phyloP scores from a whole-genome alignment of 2,797 vertebrate genomes.

The Erpetoichthys calabaricus region DNA sequence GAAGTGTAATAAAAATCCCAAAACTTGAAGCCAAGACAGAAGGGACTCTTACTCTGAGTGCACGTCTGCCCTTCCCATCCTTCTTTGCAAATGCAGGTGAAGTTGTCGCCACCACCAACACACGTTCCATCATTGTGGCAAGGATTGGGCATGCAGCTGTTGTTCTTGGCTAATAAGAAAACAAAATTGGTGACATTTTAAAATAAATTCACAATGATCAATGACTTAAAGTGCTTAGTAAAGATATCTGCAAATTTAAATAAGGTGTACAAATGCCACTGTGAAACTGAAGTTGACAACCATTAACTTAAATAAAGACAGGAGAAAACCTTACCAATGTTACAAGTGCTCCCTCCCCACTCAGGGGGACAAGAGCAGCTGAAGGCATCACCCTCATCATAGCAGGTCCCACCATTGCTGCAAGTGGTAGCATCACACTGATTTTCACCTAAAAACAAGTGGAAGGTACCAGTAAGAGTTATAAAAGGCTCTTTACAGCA shows the following conservation, averaged over 20 bases:
- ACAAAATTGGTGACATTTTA: neutral
- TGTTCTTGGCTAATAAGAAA: conserved; percentile 63
- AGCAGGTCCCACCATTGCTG: conserved; percentile 79
- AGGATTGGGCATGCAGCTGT: conserved; percentile 76
- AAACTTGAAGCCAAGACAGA: conserved; percentile 2
- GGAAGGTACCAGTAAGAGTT: neutral
- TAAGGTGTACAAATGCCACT: too few species aligned
- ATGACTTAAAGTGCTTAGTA: too few species aligned
- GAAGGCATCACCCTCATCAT: conserved; percentile 77
- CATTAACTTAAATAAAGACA: too few species aligned
- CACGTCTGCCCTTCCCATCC: conserved; percentile 86
- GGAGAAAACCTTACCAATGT: conserved; percentile 53
- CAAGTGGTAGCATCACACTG: conserved; percentile 83
- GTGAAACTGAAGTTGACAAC: too few species aligned
- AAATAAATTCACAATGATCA: too few species aligned
- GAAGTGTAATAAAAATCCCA: too few species aligned
- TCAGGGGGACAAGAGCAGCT: conserved; percentile 69
- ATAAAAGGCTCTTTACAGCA: conserved; percentile 4
- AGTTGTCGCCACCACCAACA: conserved; percentile 70
- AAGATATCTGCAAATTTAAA: too few species aligned
- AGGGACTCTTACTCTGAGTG: conserved; percentile 61
- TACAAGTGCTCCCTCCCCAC: conserved; percentile 81
- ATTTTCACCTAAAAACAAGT: conserved; percentile 58
- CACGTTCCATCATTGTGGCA: conserved; percentile 86
- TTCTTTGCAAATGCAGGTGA: conserved; percentile 89